Percentiles rank a stretch among this genome's conserved stretches.
Conservation (phyloP, 2,113 vertebrate genomes). For the Malurus melanocephalus region DNA sequence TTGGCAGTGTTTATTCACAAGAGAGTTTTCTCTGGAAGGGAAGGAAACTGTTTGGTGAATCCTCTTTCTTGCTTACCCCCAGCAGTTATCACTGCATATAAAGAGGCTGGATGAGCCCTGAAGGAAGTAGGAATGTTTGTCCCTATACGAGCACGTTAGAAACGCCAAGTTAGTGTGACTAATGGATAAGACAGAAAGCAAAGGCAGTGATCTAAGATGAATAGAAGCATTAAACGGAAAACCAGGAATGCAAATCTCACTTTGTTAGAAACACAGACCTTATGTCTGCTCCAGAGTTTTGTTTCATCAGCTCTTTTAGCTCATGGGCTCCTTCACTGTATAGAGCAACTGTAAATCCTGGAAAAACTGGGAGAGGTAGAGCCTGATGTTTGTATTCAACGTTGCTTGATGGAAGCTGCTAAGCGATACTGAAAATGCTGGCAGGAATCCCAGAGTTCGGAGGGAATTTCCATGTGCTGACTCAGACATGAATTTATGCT, state of each 20-base stretch:
- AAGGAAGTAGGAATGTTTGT: constrained; percentile 27
- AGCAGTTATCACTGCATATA: constrained; percentile 34
- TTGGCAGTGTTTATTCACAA: constrained; percentile 27
- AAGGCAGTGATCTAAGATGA: neutral
- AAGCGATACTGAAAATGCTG: constrained; percentile 41
- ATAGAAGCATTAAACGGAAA: constrained; percentile 40
- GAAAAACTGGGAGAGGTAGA: neutral
- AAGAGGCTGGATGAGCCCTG: constrained; percentile 22
- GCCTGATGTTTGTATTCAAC: constrained; percentile 8
- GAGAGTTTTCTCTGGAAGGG: constrained; percentile 2
- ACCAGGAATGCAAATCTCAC: constrained; percentile 29
- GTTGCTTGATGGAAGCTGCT: constrained; percentile 33
- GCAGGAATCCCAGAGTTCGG: constrained; percentile 31
- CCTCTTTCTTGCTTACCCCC: constrained; percentile 18
- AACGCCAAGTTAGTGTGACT: constrained; percentile 48
- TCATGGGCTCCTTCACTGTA: neutral
- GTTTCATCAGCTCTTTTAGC: constrained; percentile 5
- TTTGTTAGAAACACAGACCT: constrained; percentile 14
- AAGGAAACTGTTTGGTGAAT: constrained; percentile 14
- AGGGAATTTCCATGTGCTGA: constrained; percentile 58
- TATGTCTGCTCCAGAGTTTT: constrained; percentile 6
- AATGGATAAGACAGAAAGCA: constrained; percentile 54
- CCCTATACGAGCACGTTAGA: neutral
- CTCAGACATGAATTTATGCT: constrained; percentile 33
- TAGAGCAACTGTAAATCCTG: neutral